Base-by-base conservation (phyloP, 2,113 vertebrate species). In the Progne subis region DNA sequence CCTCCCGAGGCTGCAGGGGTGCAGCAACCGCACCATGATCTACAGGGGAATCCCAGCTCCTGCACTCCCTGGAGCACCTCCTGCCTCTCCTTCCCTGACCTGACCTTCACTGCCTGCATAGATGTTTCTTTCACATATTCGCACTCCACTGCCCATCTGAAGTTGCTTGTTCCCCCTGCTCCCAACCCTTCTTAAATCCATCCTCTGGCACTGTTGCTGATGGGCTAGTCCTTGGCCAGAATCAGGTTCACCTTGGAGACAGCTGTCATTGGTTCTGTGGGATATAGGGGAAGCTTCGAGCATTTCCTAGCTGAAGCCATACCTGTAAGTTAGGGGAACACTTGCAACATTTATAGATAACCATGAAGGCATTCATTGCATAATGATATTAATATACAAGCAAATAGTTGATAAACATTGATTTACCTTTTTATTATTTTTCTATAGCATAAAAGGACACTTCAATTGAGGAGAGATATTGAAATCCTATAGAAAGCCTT, bases 231-330 rank as follows among this genome's bases (percentile, higher is more conserved):
- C 28, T 34, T 41, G 46, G 61, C 24, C 47, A 39, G 57, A 3
- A 2, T 7, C 1, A 4, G 39, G 26, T 44, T 41, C 2, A 3
- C 7, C 24, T 44, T 68, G 34, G 11, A 55, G 12, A 11, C 5
- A 6, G 29, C 11, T 50, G 39, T 4, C 15, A 4, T 28, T 47
- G 18, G 7, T 31, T 56, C 12, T 2, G 0, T 24, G 3, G 4
- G 20, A 52, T 17, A 39, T 0, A 8, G 2, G 14, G 13, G 8
- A 52, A 82, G 23, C 5, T 65, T 65, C 0, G 0, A 21, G 19
- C 21, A 46, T 5, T 9, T 65, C 31, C 29, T 67, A 26, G 20
- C 19, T 31, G 31, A 61, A 92, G 18, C 26, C 24, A 71, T 3
- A 12, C 2, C 12, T 32, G 6, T 10, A 56, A 70, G 9, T 8